A percentile compares a stretch with the other conserved stretches of the same genome.
Conservation (phyloP, 1,140 invertebrate genomes). For the Lordiphosa stackelbergi region DNA sequence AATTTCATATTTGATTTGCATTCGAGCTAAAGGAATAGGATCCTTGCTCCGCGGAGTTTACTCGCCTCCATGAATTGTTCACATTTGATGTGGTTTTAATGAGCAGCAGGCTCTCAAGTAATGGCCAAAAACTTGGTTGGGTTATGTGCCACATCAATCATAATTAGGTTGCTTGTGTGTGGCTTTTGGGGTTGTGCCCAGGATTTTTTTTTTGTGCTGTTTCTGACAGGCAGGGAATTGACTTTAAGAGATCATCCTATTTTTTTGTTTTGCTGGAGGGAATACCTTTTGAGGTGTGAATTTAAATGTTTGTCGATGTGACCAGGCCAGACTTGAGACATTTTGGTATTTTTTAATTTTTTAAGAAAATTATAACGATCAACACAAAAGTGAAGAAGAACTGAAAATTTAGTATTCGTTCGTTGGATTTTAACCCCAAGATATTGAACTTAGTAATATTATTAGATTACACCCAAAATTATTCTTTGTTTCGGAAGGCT, state of each 20-base stretch:
- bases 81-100: conserved; percentile 69
- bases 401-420: too few species aligned
- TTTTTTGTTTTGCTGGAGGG: too few species aligned
- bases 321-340: too few species aligned
- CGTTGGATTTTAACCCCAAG: too few species aligned
- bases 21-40: conserved; percentile 22
- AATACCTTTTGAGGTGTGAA: too few species aligned
- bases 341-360: too few species aligned
- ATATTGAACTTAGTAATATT: too few species aligned
- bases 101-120: conserved; percentile 32
- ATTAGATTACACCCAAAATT: too few species aligned
- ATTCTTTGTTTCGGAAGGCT: too few species aligned
- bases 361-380: too few species aligned
- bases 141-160: conserved; percentile 59
- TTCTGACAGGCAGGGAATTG: conserved; percentile 11
- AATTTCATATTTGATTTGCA: conserved; percentile 76
- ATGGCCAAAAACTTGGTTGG: conserved; percentile 19
- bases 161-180: conserved; percentile 64
- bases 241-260: neutral
- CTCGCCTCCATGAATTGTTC: conserved; percentile 31
- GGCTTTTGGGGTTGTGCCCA: conserved; percentile 31
- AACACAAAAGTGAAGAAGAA: too few species aligned
- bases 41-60: conserved; percentile 4
- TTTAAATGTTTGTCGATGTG: too few species aligned
- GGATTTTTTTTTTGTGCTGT: conserved; percentile 11